phyloP scores from a whole-genome alignment of 2,888 invertebrate species.

The Drosophila mimetica region DNA sequence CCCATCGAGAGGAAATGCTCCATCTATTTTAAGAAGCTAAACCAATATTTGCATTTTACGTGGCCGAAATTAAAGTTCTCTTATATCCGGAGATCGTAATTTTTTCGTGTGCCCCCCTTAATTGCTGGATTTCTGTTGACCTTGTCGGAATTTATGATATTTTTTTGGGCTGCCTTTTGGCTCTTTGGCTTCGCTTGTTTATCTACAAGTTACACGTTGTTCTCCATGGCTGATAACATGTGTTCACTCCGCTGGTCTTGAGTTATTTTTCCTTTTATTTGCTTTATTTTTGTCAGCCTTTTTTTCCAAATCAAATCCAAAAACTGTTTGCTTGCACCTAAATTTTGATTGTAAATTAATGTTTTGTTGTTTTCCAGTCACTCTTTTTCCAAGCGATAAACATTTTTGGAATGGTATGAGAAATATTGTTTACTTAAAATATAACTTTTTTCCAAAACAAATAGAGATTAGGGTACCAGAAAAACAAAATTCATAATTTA shows the following conservation, averaged over 20 bases:
- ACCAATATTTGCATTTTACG: slow-evolving; percentile 53
- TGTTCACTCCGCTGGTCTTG: slow-evolving; percentile 27
- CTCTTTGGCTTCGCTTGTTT: slow-evolving; percentile 52
- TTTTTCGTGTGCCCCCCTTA: slow-evolving; percentile 56
- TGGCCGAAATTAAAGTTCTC: slow-evolving; percentile 6
- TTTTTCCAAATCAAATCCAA: slow-evolving; percentile 22
- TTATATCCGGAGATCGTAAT: slow-evolving; percentile 28
- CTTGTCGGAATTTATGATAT: slow-evolving; percentile 67
- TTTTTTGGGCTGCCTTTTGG: slow-evolving; percentile 30
- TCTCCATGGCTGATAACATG: slow-evolving; percentile 57
- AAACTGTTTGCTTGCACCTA: slow-evolving; percentile 26
- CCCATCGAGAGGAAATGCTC: slow-evolving; percentile 20
- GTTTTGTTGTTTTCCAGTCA: slow-evolving; percentile 6
- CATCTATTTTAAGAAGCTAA: slow-evolving; percentile 39
- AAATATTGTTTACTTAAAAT: neutral
- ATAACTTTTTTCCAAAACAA: neutral
- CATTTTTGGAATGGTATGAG: neutral
- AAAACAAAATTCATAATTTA: too few relatives aligned
- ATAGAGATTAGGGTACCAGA: neutral
- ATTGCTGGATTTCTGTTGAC: slow-evolving; percentile 64
- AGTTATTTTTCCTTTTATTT: slow-evolving; percentile 17
- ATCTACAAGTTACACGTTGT: slow-evolving; percentile 64
- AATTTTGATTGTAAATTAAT: slow-evolving; percentile 32
- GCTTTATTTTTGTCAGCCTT: slow-evolving; percentile 34
- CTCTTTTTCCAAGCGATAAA: neutral